Evolutionary conservation across 2,888 invertebrate species (phyloP).

Genomic region (Himalopsyche kuldschensis): DNA sequence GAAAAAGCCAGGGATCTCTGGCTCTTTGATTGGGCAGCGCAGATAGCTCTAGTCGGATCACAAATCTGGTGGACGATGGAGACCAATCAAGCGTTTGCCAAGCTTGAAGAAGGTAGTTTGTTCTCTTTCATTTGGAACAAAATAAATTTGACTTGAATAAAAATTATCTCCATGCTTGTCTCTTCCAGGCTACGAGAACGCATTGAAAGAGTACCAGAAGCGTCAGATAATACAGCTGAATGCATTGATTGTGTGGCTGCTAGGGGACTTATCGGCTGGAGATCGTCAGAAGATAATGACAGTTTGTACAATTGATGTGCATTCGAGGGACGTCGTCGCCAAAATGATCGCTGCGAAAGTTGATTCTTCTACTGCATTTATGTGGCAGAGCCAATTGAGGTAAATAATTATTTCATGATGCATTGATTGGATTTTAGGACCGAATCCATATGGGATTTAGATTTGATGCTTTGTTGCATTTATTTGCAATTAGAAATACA

Average conservation of each 20-base stretch:
- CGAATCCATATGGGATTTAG: background rate
- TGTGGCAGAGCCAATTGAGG: slow-evolving; percentile 90
- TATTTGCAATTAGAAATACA: no score
- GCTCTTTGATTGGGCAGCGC: slow-evolving; percentile 91
- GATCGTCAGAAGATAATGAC: slow-evolving; percentile 96
- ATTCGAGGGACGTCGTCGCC: slow-evolving; percentile 89
- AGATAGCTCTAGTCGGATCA: slow-evolving; percentile 86
- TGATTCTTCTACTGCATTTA: slow-evolving; percentile 77
- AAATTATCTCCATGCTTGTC: background rate
- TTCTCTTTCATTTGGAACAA: no score
- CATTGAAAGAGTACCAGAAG: slow-evolving; percentile 88
- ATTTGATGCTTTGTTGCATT: no score
- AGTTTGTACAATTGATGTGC: slow-evolving; percentile 94
- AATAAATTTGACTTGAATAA: no score
- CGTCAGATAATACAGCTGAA: slow-evolving; percentile 85
- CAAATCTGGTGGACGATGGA: slow-evolving; percentile 98
- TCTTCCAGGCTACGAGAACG: slow-evolving; percentile 76
- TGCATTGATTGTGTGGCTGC: slow-evolving; percentile 76
- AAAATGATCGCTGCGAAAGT: slow-evolving; percentile 84
- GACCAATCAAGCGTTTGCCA: slow-evolving; percentile 85
- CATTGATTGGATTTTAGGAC: no score
- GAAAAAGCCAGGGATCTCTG: slow-evolving; percentile 88
- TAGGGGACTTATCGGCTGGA: slow-evolving; percentile 79
- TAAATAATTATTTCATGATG: slow-evolving; percentile 41
- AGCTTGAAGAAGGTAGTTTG: slow-evolving; percentile 77